Evolutionary conservation across 1,140 invertebrate genomes (phyloP).

Genomic region (Drosophila watanabei): DNA sequence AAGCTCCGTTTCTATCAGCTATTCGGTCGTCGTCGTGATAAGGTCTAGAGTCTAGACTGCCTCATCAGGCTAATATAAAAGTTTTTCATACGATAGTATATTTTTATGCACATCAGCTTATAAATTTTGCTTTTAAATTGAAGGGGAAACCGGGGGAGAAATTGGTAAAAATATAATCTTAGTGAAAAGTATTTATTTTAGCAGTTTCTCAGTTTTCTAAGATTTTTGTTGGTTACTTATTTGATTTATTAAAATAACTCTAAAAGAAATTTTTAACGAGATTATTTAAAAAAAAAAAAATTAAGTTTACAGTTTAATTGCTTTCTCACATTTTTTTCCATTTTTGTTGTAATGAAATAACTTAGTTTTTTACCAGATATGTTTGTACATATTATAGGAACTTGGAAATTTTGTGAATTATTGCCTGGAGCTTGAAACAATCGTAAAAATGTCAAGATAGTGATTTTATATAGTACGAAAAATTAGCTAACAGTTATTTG

Average conservation of each 20-base stretch:
- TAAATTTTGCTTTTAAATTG: conserved; percentile 9
- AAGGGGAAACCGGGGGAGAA: not conserved
- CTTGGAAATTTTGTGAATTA: not conserved
- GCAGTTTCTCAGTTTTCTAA: not conserved
- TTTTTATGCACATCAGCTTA: not conserved
- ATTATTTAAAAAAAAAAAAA: no score
- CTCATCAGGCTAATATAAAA: conserved; percentile 20
- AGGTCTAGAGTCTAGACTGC: conserved; percentile 41
- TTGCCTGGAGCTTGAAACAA: not conserved
- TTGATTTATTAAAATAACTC: not conserved
- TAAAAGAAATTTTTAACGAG: not conserved
- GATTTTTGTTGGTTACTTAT: no score
- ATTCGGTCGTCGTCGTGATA: conserved; percentile 24
- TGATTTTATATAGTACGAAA: not conserved
- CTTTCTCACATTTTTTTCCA: no score
- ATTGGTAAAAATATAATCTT: not conserved
- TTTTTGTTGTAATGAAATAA: no score
- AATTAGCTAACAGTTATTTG: no score
- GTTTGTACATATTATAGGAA: no score
- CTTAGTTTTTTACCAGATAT: no score
- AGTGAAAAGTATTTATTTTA: not conserved
- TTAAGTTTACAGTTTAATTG: no score
- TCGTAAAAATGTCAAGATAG: not conserved
- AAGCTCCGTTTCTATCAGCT: conserved; percentile 48
- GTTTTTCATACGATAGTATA: not conserved